phyloP scores from a whole-genome alignment of 2,113 vertebrate genomes.

The Zosterops lateralis region DNA sequence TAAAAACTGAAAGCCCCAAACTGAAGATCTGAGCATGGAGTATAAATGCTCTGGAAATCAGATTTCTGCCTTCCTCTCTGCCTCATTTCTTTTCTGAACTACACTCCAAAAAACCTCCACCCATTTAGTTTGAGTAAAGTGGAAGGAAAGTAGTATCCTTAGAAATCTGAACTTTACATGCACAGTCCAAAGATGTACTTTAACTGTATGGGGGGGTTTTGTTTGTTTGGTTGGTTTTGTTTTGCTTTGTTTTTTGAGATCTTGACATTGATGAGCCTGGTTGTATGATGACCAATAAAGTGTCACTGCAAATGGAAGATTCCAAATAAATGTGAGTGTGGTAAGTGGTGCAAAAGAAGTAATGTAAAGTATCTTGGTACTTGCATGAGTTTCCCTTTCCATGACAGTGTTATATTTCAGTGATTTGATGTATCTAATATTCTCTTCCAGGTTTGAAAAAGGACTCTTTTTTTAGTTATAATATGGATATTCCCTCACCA shows the following conservation, averaged over 20 bases:
- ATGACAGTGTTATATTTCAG: background rate
- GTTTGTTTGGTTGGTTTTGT: too few species aligned
- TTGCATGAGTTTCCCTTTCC: background rate
- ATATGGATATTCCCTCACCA: accelerated
- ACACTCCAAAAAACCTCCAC: background rate
- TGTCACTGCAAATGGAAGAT: background rate
- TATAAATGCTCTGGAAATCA: slow-evolving; percentile 15
- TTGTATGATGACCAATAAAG: background rate
- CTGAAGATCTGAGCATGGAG: slow-evolving; percentile 45
- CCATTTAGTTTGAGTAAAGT: background rate
- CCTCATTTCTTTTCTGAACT: background rate
- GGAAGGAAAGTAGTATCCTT: background rate
- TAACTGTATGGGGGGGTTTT: background rate
- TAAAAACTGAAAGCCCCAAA: background rate
- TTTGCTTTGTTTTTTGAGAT: background rate
- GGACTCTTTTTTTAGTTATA: accelerated
- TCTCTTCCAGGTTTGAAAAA: background rate
- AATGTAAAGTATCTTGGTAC: background rate
- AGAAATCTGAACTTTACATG: background rate
- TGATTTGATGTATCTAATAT: background rate
- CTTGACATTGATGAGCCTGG: background rate
- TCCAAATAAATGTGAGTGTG: background rate
- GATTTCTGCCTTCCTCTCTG: background rate
- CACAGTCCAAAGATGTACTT: background rate
- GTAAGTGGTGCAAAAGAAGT: background rate